Percentiles rank a stretch among this genome's conserved stretches.
These are phyloP conservation scores for Drosophila fuyamai DNA, from an alignment of 1,140 invertebrate genomes.

Conservation along the genomic window DNA sequence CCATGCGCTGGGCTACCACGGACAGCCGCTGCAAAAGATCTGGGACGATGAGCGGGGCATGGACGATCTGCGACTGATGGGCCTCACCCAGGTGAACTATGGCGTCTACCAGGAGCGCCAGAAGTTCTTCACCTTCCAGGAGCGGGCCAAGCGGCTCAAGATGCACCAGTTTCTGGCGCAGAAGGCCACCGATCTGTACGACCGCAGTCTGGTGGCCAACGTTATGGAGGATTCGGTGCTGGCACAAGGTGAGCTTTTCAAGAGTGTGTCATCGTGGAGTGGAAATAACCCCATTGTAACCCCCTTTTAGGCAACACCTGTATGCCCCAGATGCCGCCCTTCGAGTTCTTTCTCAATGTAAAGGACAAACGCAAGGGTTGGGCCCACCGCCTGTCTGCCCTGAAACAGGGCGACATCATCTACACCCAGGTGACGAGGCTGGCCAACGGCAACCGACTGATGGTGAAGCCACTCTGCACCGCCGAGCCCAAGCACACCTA, in stretches of 20 bases:
- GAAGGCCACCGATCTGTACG: constrained; percentile 89
- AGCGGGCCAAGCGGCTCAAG: constrained; percentile 92
- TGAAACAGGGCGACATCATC: constrained; percentile 93
- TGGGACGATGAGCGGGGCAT: constrained; percentile 93
- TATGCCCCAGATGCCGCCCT: constrained; percentile 88
- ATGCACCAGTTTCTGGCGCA: constrained; percentile 93
- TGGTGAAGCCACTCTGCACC: constrained; percentile 93
- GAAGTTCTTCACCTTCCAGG: constrained; percentile 91
- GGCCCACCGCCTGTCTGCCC: constrained; percentile 48
- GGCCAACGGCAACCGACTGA: constrained; percentile 88
- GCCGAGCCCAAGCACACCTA: constrained; percentile 91
- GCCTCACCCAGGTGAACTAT: constrained; percentile 89
- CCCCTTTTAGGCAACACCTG: constrained; percentile 17
- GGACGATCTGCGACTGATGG: constrained; percentile 88
- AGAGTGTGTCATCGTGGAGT: too few relatives aligned
- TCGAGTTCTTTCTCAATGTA: constrained; percentile 90
- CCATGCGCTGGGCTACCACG: constrained; percentile 92
- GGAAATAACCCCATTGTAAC: neutral
- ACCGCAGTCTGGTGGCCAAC: constrained; percentile 85
- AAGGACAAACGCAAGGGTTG: constrained; percentile 71
- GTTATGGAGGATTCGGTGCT: constrained; percentile 84
- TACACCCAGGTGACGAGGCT: constrained; percentile 90
- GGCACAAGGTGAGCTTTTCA: constrained; percentile 23
- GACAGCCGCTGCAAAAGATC: constrained; percentile 92
- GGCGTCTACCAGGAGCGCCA: constrained; percentile 91